These are phyloP conservation scores for Ennomos erosarius DNA, from an alignment of 2,888 invertebrate species.

Conservation along the genomic window DNA sequence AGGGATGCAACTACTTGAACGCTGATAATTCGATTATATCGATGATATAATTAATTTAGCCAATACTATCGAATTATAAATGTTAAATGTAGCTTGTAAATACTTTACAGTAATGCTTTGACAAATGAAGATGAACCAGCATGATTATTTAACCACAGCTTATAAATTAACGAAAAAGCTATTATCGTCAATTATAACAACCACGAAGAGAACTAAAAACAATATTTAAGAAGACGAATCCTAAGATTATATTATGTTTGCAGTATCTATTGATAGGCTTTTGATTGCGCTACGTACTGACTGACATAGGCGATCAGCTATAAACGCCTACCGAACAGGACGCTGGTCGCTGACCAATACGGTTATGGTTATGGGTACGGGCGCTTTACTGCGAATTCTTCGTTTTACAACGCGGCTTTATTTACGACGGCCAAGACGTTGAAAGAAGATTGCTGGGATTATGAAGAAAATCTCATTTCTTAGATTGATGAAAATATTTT, in stretches of 20 bases:
- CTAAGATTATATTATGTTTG: no score
- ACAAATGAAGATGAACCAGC: no score
- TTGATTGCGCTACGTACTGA: slow-evolving; percentile 9
- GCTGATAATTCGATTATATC: neutral
- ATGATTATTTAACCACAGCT: no score
- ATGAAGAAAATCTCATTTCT: neutral
- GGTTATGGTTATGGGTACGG: slow-evolving; percentile 7
- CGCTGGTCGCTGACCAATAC: slow-evolving; percentile 24
- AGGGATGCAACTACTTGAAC: neutral
- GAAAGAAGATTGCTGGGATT: slow-evolving; percentile 1
- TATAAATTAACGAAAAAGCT: no score
- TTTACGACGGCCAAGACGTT: slow-evolving; percentile 13
- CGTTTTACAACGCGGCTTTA: slow-evolving; percentile 21
- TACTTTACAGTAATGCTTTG: no score
- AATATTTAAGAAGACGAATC: no score
- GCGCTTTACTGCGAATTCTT: slow-evolving; percentile 25
- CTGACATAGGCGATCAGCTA: slow-evolving; percentile 5
- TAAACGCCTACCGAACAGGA: slow-evolving; percentile 31
- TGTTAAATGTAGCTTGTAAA: no score
- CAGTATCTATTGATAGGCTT: no score
- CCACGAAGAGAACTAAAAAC: no score
- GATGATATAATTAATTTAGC: neutral
- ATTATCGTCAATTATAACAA: no score
- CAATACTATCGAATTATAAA: no score
- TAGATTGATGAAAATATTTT: neutral